Base-by-base conservation (phyloP, 2,113 vertebrate genomes). In the Osmerus eperlanus region DNA sequence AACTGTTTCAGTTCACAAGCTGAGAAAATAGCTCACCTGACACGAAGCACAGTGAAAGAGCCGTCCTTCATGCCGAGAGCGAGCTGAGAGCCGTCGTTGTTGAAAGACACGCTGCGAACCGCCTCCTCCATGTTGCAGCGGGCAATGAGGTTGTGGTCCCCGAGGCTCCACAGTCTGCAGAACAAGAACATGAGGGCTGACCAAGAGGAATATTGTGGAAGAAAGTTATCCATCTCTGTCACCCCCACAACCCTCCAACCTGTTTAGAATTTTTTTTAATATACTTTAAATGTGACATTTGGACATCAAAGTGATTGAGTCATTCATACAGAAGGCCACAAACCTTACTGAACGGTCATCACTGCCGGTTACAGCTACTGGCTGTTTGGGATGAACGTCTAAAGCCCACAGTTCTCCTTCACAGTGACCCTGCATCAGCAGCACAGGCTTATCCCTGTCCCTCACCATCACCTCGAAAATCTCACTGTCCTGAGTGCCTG, bases 101-200 rank as follows among this genome's bases (percentile, higher is more conserved):
- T 97, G 90, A 99, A 98, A 67, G 95, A 93, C 4, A 97, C 96
- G 0, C 95, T 97, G 0, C 97, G 92, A 3, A 99, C 92, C 0
- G 96, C 95, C 75, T 99, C 96, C 65, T 99, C 97, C 97, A 98
- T 97, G 68, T 98, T 98, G 54, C 97, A 99, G 63, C 97, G 95
- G 53, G 97, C 97, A 1, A 99, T 94, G 77, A 99, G 85, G 8
- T 95, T 94, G 18, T 97, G 97, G 76, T 99, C 97, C 1, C 92
- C 92, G 2, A 99, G 93, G 80, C 96, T 99, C 97, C 97, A 99
- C 51, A 99, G 86, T 59, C 97, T 99, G 83, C 3, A 73, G 8
- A 19, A 9, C 3, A 14, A 18, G 4, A 52, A 68, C 13, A 15
- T n/a, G 36, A 59, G 23, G 47, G 32, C 15, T 56, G 11, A 25